Evolutionary conservation across 1,140 invertebrate genomes (phyloP).

Genomic region (Eriocheir sinensis): DNA sequence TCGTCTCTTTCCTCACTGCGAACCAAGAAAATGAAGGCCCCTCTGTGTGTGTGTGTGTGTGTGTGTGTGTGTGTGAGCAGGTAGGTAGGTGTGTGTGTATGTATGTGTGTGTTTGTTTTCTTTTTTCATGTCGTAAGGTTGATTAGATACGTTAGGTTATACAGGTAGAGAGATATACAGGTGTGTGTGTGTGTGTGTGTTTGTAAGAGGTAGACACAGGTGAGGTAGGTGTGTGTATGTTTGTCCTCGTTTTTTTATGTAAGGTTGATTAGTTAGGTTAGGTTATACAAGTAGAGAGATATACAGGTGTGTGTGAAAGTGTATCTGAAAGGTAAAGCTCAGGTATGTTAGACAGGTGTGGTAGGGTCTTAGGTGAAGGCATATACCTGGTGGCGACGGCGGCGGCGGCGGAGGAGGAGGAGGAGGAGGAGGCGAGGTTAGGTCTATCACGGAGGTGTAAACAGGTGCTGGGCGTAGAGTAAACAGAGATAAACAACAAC

Average conservation of each 20-base stretch:
- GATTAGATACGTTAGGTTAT: too few species aligned
- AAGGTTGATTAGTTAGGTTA: too few species aligned
- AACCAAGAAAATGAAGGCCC: background rate
- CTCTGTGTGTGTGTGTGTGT: constrained; percentile 20
- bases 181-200: background rate
- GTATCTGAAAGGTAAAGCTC: too few species aligned
- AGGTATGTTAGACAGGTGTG: too few species aligned
- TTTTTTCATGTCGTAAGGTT: too few species aligned
- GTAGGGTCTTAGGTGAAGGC: too few species aligned
- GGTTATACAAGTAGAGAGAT: too few species aligned
- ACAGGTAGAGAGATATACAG: background rate
- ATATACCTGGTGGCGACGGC: too few species aligned
- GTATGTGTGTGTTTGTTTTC: constrained; percentile 3
- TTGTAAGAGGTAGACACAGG: background rate
- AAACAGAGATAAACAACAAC: background rate
- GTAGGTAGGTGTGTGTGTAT: background rate
- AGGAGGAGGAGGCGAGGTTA: background rate
- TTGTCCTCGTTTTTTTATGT: too few species aligned
- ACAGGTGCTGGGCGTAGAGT: background rate
- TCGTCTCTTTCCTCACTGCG: constrained; percentile 2
- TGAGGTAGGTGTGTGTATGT: background rate
- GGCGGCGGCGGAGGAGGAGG: too few species aligned
- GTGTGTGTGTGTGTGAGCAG: background rate
- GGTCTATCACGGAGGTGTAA: background rate
- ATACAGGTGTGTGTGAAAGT: too few species aligned